Base-by-base conservation (phyloP, 2,888 invertebrate species). In the Rugalucina vietnamica region DNA sequence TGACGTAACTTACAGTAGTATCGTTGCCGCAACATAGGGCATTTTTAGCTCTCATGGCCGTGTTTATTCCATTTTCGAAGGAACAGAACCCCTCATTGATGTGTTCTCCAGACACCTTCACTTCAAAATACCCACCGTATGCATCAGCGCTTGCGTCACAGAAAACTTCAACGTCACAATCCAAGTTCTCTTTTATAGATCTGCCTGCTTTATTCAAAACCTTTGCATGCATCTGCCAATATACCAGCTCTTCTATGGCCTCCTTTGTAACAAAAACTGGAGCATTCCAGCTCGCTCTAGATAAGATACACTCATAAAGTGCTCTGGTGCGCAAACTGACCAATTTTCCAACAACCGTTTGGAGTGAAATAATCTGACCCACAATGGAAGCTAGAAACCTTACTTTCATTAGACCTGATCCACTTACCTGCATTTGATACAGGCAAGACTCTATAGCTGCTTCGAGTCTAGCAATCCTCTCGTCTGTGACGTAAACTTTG, bases 271-370 rank as follows among this genome's bases (percentile, higher is more conserved):
- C 34, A 5, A n/a, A 21, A 3, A 81, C 37, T 14, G 43, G 75
- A 21, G 65, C 74, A 37, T 72, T 76, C 76, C 81, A 81, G 43
- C 82, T 82, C 12, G 78, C 82, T 39, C 78, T 65, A 8, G 60
- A 24, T 14, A 77, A 50, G 14, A 78, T 74, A 72, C 77, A 82
- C 21, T 54, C 60, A 37, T 74, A 78, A 37, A 82, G 34, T 36
- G n/a, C 76, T 49, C 77, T 73, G 1, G 75, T 80, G 24, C 37
- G 75, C 5, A 73, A 27, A 4, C 34, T 24, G 10, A 76, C 76
- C 10, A 49, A 27, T 18, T 76, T 70, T 21, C 74, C 79, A 60
- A 79, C 24, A 10, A 34, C 81, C 0, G 49, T n/a, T 29, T 77
- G 72, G 34, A 73, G 24, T 18, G 77, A 81, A 24, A 77, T 81